phyloP scores from a whole-genome alignment of 2,888 invertebrate species.

The Chironomus tentans region DNA sequence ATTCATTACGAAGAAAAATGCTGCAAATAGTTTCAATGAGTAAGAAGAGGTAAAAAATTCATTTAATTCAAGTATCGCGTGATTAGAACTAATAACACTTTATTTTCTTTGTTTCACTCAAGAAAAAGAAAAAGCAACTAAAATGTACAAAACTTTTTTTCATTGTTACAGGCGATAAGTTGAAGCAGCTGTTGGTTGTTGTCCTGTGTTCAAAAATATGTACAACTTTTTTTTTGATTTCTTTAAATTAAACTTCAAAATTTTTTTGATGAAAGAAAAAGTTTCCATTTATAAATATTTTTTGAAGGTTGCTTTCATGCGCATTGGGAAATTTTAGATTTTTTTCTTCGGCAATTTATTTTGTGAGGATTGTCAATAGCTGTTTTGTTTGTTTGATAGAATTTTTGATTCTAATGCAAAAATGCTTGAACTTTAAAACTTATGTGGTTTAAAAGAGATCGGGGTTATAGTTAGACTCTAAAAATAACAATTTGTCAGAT shows the following conservation, averaged over 20 bases:
- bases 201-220: background rate
- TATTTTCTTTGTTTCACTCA: background rate
- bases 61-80: slow-evolving; percentile 25
- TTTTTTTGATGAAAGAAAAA: background rate
- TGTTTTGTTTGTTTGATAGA: no score
- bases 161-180: background rate
- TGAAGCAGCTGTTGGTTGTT: background rate
- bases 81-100: slow-evolving; percentile 20
- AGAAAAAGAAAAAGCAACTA: background rate
- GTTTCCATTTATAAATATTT: background rate
- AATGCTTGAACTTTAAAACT: no score
- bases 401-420: no score
- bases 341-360: no score
- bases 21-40: background rate
- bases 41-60: background rate
- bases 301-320: background rate
- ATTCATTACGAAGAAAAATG: background rate
- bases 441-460: no score
- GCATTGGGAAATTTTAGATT: no score
- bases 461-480: no score
- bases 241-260: no score
- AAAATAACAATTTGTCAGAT: no score
- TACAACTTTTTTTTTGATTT: background rate
- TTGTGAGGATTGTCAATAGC: no score
- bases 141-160: slow-evolving; percentile 18